phyloP scores from a whole-genome alignment of 2,797 vertebrate genomes.

The Pangasius mekongensis region DNA sequence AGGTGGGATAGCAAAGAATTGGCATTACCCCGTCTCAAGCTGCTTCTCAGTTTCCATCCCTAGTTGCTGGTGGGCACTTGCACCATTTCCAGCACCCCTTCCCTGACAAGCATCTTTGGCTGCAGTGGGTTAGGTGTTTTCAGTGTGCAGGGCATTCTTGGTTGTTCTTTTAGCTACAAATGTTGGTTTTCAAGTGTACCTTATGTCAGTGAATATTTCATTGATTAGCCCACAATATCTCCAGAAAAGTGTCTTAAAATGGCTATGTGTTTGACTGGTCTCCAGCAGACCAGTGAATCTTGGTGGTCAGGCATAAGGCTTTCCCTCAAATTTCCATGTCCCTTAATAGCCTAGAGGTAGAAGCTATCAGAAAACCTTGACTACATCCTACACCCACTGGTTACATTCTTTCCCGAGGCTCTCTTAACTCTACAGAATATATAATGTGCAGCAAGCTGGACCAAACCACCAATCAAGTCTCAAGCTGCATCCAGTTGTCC shows the following conservation, averaged over 20 bases:
- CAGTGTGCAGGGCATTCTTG: background rate
- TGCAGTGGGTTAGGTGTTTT: background rate
- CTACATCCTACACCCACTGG: background rate
- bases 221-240: background rate
- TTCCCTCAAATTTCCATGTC: background rate
- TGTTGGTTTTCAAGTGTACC: background rate
- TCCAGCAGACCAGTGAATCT: background rate
- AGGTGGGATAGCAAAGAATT: background rate
- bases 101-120: background rate
- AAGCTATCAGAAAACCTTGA: background rate
- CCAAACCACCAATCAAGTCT: background rate
- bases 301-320: background rate
- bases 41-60: background rate
- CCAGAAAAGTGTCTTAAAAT: background rate
- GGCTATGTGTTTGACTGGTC: background rate
- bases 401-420: background rate
- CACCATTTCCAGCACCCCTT: background rate
- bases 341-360: background rate
- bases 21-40: background rate
- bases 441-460: background rate
- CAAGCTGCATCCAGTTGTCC: background rate
- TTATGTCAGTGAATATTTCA: background rate
- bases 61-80: background rate
- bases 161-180: background rate
- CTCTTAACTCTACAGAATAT: background rate